Evolutionary conservation across 2,888 invertebrate genomes (phyloP), one percentile per base, ranked within the genome.

Genomic region (Xestoiulus laeticollis): DNA sequence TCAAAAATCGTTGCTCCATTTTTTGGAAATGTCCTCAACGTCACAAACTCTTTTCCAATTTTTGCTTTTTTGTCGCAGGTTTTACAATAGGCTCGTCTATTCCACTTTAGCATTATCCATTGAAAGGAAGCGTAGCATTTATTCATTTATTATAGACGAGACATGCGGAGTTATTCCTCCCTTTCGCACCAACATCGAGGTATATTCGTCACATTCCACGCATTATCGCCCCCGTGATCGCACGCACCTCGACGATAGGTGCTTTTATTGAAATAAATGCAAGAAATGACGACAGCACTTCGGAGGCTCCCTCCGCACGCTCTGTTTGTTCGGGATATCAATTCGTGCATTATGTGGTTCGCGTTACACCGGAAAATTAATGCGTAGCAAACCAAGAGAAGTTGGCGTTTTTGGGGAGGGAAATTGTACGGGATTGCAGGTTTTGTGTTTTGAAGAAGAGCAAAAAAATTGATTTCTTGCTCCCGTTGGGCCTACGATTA

Each of bases 171-270:
- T 38, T 22, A 68, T 59, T 19, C 59, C 19, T 59, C n/a, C 59
- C 12, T n/a, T 12, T 68, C 22, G 3, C 22, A 22, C n/a, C 59
- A n/a, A 1, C 22, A 26, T n/a, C n/a, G 59, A n/a, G 14, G 48
- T 19, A n/a, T n/a, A 59, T 59, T 59, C 59, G 59, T 59, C 59
- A n/a, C 59, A 59, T 59, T 59, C 59, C 59, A 59, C 59, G 59
- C 59, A 59, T 59, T 59, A n/a, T 59, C 59, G 48, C 48, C 48
- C 48, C 48, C 48, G 48, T 48, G 48, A 48, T 48, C 48, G 48
- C 48, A 48, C 48, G 48, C 48, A 48, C 48, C 48, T 48, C 48
- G 12, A 10, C 48, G 48, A 16, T 48, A 10, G 48, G n/a, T 12
- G 12, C 48, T 48, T 48, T 48, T 48, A 48, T 16, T 48, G 14